Evolutionary conservation across 1,140 invertebrate genomes (phyloP).

Genomic region (Caerostris extrusa): DNA sequence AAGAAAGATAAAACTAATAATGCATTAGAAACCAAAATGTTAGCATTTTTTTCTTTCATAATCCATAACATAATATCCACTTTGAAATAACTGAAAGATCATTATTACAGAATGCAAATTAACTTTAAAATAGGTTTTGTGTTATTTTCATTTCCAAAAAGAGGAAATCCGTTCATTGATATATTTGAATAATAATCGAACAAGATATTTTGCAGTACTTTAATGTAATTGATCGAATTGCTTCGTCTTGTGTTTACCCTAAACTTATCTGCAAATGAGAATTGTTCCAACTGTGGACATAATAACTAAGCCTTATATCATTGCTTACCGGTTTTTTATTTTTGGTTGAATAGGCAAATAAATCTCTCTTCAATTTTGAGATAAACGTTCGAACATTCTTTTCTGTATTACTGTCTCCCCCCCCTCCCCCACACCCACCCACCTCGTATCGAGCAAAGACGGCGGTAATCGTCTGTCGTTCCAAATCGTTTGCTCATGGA

Average conservation of each 20-base stretch:
- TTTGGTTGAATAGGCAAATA: neutral
- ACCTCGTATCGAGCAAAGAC: neutral
- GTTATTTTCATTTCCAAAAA: neutral
- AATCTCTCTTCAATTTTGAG: neutral
- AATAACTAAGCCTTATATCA: neutral
- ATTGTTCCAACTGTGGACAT: neutral
- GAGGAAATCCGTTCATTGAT: neutral
- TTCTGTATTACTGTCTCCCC: neutral
- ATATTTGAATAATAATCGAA: neutral
- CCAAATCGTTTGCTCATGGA: slow-evolving; percentile 34
- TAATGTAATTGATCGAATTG: neutral
- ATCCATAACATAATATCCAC: no score
- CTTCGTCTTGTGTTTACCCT: neutral
- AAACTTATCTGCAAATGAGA: neutral
- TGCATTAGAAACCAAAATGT: no score
- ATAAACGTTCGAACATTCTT: neutral
- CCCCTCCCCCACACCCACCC: no score
- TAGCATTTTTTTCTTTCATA: no score
- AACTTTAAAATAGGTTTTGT: neutral
- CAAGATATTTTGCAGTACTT: neutral
- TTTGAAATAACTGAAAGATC: neutral
- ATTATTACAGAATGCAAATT: neutral
- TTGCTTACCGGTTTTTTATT: neutral
- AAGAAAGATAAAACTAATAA: no score
- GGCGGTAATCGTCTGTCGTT: slow-evolving; percentile 23